phyloP scores from a whole-genome alignment of 2,888 invertebrate species.

The Nasonia oneida region DNA sequence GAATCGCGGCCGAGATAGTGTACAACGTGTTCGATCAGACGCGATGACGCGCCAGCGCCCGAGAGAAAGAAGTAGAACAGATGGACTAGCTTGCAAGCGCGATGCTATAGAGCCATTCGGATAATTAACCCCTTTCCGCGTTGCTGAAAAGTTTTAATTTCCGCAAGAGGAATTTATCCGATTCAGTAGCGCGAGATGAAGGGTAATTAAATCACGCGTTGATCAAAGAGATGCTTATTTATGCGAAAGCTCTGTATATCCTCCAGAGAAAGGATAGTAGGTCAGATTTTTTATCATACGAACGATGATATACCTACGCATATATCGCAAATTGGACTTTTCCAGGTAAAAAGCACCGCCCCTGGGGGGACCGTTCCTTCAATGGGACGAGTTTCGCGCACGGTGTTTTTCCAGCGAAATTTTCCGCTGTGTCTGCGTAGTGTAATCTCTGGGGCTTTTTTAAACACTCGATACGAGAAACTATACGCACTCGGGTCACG shows the following conservation, averaged over 20 bases:
- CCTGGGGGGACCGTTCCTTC: neutral
- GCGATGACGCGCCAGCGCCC: slow-evolving; percentile 36
- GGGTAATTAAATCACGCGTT: no score
- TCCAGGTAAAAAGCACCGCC: neutral
- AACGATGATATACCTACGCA: neutral
- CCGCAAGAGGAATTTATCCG: neutral
- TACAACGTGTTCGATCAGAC: slow-evolving; percentile 56
- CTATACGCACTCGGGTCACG: neutral
- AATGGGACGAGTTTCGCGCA: neutral
- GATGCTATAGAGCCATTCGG: neutral
- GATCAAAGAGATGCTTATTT: no score
- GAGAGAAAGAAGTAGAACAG: slow-evolving; percentile 31
- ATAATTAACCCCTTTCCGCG: slow-evolving; percentile 50
- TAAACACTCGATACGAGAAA: no score
- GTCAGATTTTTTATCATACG: slow-evolving; percentile 30
- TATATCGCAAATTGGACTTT: neutral
- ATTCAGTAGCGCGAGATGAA: no score
- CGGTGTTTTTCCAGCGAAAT: neutral
- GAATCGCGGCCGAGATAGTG: neutral
- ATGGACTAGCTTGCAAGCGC: slow-evolving; percentile 44
- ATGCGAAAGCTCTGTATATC: neutral
- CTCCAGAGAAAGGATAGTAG: neutral
- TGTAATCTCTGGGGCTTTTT: neutral
- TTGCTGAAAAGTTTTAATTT: neutral
- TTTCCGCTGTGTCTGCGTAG: neutral